Percentiles rank a stretch among this genome's conserved stretches.
Conservation (phyloP, 2,888 invertebrate species). For the Eupeodes luniger region DNA sequence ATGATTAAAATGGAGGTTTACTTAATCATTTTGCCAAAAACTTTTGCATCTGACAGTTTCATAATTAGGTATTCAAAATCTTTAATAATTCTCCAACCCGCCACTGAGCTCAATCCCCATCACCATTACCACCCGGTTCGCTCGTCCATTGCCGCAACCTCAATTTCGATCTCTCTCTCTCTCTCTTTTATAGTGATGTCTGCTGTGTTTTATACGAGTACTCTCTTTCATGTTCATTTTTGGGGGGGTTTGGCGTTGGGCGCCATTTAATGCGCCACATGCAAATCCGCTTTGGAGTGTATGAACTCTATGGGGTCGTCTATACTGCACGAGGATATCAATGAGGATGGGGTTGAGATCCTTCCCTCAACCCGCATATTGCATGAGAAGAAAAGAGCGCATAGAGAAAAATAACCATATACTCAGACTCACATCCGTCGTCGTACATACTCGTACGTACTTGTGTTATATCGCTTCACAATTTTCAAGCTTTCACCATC, state of each 20-base stretch:
- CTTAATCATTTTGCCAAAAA: constrained; percentile 79
- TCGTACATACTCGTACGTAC: background rate
- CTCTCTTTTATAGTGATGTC: constrained; percentile 18
- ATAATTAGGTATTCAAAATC: constrained; percentile 85
- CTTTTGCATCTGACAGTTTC: constrained; percentile 84
- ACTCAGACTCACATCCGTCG: constrained; percentile 20
- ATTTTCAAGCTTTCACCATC: constrained; percentile 65
- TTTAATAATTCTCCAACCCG: constrained; percentile 81
- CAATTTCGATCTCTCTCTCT: constrained; percentile 20
- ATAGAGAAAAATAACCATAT: constrained; percentile 53
- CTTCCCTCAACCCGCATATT: constrained; percentile 4
- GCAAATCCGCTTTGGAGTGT: constrained; percentile 34
- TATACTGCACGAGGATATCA: background rate
- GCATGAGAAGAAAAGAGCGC: constrained; percentile 38
- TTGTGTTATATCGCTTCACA: constrained; percentile 53
- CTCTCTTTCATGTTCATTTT: constrained; percentile 30
- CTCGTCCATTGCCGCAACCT: constrained; percentile 33
- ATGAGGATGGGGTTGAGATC: background rate
- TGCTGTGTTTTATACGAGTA: constrained; percentile 16
- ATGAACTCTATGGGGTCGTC: constrained; percentile 19
- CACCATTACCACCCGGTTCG: constrained; percentile 71
- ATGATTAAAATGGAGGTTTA: constrained; percentile 77
- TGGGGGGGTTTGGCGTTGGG: constrained; percentile 33
- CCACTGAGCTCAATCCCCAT: background rate
- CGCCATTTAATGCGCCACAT: constrained; percentile 37